These are phyloP conservation scores for Urophycis tenuis DNA, from an alignment of 2,797 vertebrate genomes.

Conservation along the genomic window DNA sequence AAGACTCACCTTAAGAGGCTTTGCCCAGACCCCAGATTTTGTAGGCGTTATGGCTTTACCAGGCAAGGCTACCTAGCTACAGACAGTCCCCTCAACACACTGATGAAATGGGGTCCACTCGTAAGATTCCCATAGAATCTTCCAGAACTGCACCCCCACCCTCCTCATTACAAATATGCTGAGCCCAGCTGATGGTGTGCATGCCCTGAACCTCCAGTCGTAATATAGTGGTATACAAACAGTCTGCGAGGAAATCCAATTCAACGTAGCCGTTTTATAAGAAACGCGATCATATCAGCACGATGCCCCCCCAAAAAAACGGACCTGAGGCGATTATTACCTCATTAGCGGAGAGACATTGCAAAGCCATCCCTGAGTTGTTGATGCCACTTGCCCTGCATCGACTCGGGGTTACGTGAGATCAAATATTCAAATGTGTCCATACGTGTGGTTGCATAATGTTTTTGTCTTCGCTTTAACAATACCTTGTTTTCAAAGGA, in stretches of 20 bases:
- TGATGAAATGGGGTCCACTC: constrained; percentile 58
- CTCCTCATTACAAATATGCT: constrained; percentile 9
- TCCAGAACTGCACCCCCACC: constrained; percentile 65
- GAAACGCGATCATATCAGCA: background rate
- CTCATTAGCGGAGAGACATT: background rate
- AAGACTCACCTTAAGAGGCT: constrained; percentile 58
- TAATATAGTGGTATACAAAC: no score
- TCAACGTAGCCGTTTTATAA: background rate
- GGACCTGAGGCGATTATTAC: background rate
- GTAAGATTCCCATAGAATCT: constrained; percentile 64
- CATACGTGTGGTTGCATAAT: background rate
- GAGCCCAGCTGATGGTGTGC: background rate
- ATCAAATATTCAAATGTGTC: background rate
- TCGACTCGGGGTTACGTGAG: background rate
- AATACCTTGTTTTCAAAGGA: background rate
- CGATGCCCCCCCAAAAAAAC: background rate
- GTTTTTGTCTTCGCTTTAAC: background rate
- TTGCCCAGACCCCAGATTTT: constrained; percentile 38
- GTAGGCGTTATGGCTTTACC: constrained; percentile 41
- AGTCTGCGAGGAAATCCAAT: no score
- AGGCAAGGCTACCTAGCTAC: constrained; percentile 41
- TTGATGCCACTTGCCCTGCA: background rate
- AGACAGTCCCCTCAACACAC: constrained; percentile 50
- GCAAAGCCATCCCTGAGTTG: background rate
- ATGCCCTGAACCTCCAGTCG: background rate